Conservation (phyloP, 2,797 vertebrate species). For the Pipistrellus pygmaeus region DNA sequence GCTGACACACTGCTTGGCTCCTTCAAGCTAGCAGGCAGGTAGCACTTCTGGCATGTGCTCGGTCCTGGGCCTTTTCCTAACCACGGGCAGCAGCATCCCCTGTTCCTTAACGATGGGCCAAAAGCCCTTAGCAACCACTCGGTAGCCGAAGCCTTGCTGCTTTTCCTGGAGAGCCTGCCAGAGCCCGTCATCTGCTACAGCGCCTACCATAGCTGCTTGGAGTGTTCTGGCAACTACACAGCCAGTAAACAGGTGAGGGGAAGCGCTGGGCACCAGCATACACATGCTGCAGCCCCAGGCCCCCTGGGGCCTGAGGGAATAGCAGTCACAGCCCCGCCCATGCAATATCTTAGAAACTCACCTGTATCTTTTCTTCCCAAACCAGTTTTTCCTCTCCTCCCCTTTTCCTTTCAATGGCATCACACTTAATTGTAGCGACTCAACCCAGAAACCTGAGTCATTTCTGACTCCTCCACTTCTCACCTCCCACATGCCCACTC, state of each 20-base stretch:
- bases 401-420: conserved; percentile 66
- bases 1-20: neutral
- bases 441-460: conserved; percentile 62
- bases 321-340: neutral
- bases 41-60: neutral
- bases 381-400: conserved; percentile 67
- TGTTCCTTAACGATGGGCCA: conserved; percentile 84
- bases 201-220: conserved; percentile 90
- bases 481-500: neutral
- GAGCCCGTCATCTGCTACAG: conserved; percentile 94
- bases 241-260: conserved; percentile 93
- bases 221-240: conserved; percentile 84
- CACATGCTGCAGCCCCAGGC: neutral
- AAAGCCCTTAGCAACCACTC: conserved; percentile 97
- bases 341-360: neutral
- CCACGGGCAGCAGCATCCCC: neutral
- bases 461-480: conserved; percentile 42
- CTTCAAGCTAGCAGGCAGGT: neutral
- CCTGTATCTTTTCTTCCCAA: conserved; percentile 19
- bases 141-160: conserved; percentile 95
- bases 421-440: conserved; percentile 69
- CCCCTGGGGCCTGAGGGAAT: neutral
- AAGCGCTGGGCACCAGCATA: neutral
- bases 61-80: conserved; percentile 36
- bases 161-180: conserved; percentile 97